Conservation (phyloP, 2,113 vertebrate genomes). For the Platycercus adscitus region DNA sequence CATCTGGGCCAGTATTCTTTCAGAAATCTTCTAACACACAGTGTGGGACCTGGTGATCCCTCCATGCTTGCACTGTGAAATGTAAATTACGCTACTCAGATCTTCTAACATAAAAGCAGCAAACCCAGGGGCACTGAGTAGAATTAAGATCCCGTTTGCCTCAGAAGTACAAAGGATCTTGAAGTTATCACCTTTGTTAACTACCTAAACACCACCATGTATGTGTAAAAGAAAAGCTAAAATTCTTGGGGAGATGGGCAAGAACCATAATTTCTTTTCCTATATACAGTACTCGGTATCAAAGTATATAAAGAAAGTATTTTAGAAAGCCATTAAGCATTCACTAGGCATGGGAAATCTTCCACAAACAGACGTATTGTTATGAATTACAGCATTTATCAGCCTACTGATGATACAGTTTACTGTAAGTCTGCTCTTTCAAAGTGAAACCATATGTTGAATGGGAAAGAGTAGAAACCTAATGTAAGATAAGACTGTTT, state of each 20-base stretch:
- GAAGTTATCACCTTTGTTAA: neutral
- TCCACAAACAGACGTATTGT: neutral
- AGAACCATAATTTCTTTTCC: neutral
- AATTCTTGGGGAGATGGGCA: neutral
- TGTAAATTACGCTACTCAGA: neutral
- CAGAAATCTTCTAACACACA: neutral
- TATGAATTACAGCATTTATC: slow-evolving; percentile 22
- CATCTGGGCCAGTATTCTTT: neutral
- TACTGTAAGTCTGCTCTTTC: slow-evolving; percentile 29
- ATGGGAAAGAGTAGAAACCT: slow-evolving; percentile 11
- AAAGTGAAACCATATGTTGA: slow-evolving; percentile 58
- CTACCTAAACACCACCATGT: neutral
- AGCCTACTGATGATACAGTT: slow-evolving; percentile 27
- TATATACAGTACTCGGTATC: neutral
- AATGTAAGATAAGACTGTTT: slow-evolving; percentile 48
- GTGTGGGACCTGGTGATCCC: neutral
- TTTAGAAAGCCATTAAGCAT: neutral
- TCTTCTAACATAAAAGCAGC: neutral
- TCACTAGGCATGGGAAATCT: slow-evolving; percentile 1
- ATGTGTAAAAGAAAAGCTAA: neutral
- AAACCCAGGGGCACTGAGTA: neutral
- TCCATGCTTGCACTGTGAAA: neutral
- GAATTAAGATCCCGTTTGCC: neutral
- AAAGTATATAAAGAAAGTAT: neutral
- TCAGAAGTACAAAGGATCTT: neutral